Evolutionary conservation across 1,140 invertebrate species (phyloP), one percentile per base, ranked within the genome.

Genomic region (Cydia splendana): DNA sequence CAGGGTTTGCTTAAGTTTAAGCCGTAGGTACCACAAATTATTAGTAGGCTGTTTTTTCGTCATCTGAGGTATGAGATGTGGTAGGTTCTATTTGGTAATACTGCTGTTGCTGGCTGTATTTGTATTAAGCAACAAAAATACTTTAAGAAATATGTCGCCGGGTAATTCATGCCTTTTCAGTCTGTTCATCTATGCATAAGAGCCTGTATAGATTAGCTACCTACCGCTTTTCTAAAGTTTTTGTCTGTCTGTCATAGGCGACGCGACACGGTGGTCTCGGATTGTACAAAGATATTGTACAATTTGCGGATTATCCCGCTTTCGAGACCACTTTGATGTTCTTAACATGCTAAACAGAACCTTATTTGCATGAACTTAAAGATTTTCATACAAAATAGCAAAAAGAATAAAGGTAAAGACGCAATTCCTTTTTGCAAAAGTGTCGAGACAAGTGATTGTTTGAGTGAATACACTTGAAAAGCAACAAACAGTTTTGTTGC

Each of bases 381-480:
- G 57, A 62, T 62, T 62, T 24, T 24, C 1, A 67, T 67, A 67
- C 30, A n/a, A 18, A 67, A 67, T 4, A 15, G 12, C 20, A 13
- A 67, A 15, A 34, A n/a, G 1, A 34, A n/a, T 67, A 67, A 67
- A 38, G 30, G 30, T 71, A 38, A 18, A 18, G 9, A 71, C 18
- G 67, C 67, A 38, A 38, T 71, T 38, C 67, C n/a, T 69, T 69
- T 38, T 38, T 12, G 24, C 30, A 38, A 34, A 34, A 42, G 34
- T 67, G 65, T 67, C 30, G 34, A 71, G 67, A 38, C 30, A 24
- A 24, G 18, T 62, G 20, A 62, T 62, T 38, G n/a, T 71, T 42
- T 71, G 67, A 71, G 45, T 71, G 67, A 42, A 71, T 71, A 18
- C 67, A 71, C 67, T 71, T 71, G 67, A 71, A 71, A 42, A 45